Conservation (phyloP, 2,113 vertebrate genomes). For the Sylvilagus bachmani region DNA sequence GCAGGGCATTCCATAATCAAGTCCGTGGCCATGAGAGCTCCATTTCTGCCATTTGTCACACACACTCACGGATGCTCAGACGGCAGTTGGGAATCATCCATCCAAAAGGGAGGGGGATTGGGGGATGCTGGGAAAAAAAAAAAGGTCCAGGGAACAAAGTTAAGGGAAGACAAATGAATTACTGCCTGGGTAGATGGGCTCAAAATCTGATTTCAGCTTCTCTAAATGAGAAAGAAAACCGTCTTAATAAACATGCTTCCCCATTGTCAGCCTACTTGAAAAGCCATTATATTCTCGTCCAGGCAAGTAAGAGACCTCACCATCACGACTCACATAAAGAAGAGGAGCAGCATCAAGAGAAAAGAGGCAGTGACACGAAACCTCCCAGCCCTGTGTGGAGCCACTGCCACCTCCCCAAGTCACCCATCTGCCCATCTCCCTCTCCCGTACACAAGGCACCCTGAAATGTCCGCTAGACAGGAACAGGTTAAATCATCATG, state of each 20-base stretch:
- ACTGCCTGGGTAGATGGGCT: background rate
- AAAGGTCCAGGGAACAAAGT: background rate
- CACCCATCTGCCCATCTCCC: background rate
- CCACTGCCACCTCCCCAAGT: background rate
- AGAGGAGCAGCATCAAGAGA: background rate
- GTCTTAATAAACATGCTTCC: slow-evolving; percentile 40
- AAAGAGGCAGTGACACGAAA: background rate
- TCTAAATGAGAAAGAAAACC: slow-evolving; percentile 53
- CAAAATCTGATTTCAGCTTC: slow-evolving; percentile 16
- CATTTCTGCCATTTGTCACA: slow-evolving; percentile 59
- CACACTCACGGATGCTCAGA: slow-evolving; percentile 51
- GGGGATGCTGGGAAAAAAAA: slow-evolving; percentile 55
- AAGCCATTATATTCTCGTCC: slow-evolving; percentile 3
- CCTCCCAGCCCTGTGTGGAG: background rate
- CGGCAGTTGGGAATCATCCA: slow-evolving; percentile 58
- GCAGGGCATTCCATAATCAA: slow-evolving; percentile 68
- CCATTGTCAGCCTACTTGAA: slow-evolving; percentile 33
- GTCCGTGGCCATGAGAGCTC: slow-evolving; percentile 49
- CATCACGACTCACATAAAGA: background rate
- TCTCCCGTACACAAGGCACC: background rate
- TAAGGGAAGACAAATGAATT: slow-evolving; percentile 53
- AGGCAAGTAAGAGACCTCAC: background rate
- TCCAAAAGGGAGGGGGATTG: background rate
- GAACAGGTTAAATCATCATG: background rate
- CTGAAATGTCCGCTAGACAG: slow-evolving; percentile 36